These are phyloP conservation scores for Pterophyllum scalare DNA, from an alignment of 2,113 vertebrate species.

Conservation along the genomic window DNA sequence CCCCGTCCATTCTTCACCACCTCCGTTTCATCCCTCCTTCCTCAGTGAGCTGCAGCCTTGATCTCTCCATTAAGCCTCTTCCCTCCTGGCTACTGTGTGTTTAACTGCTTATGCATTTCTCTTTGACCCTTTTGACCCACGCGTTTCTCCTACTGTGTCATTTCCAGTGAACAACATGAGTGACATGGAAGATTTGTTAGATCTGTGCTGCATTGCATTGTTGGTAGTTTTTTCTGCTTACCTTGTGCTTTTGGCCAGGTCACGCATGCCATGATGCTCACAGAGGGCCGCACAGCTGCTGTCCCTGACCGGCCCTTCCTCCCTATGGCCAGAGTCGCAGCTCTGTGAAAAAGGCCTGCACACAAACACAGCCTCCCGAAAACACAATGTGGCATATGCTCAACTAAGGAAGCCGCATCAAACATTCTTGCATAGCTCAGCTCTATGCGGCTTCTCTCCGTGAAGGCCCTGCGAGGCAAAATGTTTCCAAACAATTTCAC, in stretches of 20 bases:
- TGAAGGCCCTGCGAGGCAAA: constrained; percentile 76
- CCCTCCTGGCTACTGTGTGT: not conserved
- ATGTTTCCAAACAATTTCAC: constrained; percentile 82
- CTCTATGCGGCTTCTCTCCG: constrained; percentile 47
- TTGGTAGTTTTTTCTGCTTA: constrained; percentile 33
- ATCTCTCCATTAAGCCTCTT: constrained; percentile 51
- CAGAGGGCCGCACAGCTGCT: constrained; percentile 60
- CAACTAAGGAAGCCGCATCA: constrained; percentile 63
- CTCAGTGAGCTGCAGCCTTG: constrained; percentile 19
- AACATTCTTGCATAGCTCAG: constrained; percentile 76
- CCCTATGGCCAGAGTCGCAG: constrained; percentile 25
- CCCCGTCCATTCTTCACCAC: not conserved
- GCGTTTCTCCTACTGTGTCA: constrained; percentile 2
- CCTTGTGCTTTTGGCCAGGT: constrained; percentile 40
- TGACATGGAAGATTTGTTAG: not conserved
- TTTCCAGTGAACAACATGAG: not conserved
- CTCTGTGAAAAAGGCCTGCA: constrained; percentile 32
- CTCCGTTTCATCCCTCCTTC: not conserved
- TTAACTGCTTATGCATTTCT: constrained; percentile 14
- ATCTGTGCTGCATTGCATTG: not conserved
- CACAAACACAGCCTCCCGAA: constrained; percentile 44
- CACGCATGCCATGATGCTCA: constrained; percentile 56
- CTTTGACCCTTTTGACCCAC: constrained; percentile 29
- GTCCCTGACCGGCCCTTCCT: constrained; percentile 56
- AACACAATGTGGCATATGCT: constrained; percentile 78